Evolutionary conservation across 2,113 vertebrate species (phyloP).

Genomic region (Microcebus murinus): DNA sequence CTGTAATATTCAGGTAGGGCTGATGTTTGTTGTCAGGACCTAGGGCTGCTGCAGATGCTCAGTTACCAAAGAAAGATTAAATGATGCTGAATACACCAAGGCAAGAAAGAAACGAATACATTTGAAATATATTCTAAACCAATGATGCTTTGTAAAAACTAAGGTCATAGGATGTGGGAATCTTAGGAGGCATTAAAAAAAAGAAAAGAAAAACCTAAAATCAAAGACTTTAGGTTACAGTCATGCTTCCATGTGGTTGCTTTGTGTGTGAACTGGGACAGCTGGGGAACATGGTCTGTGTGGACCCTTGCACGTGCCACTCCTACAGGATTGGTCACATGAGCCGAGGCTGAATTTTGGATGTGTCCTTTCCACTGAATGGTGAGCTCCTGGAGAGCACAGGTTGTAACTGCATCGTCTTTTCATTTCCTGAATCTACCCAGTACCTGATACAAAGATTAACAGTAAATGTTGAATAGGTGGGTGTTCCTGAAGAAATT

Average conservation of each 20-base stretch:
- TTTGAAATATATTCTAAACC: neutral
- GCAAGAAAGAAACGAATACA: neutral
- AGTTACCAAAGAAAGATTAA: neutral
- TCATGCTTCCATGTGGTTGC: neutral
- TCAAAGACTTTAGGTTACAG: neutral
- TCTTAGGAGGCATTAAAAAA: no score
- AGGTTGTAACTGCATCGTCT: neutral
- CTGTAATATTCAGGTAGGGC: neutral
- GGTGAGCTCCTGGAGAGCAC: fast-evolving
- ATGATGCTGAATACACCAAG: neutral
- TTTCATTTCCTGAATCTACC: neutral
- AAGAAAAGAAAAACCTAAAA: neutral
- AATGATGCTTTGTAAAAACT: neutral
- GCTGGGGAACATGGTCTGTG: fast-evolving
- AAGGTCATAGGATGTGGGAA: no score
- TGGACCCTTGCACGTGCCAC: no score
- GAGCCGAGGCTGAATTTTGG: neutral
- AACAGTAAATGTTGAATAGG: neutral
- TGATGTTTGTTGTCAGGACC: neutral
- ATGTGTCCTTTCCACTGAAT: neutral
- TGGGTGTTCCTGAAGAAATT: neutral
- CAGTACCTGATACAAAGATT: neutral
- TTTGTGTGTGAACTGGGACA: neutral
- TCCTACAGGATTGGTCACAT: fast-evolving
- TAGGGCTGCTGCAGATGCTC: neutral